These are phyloP conservation scores for Drosophila greeni DNA, from an alignment of 2,888 invertebrate genomes.

Conservation along the genomic window DNA sequence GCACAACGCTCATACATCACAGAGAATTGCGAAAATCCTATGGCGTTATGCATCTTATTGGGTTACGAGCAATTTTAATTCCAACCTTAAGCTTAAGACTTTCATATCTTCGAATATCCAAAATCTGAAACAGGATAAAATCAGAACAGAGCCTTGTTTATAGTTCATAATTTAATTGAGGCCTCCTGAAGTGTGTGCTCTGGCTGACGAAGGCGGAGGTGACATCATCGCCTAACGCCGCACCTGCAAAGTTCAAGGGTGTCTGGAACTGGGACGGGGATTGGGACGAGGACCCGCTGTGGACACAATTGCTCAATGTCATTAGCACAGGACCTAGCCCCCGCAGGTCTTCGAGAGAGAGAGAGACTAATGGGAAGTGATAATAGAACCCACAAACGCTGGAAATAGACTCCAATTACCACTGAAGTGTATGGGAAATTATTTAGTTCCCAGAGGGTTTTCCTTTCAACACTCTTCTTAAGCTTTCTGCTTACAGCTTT, in stretches of 20 bases:
- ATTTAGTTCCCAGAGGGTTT: background rate
- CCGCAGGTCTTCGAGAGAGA: background rate
- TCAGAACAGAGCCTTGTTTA: background rate
- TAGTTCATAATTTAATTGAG: slow-evolving; percentile 12
- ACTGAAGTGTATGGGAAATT: slow-evolving; percentile 1
- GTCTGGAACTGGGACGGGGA: background rate
- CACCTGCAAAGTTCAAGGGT: slow-evolving; percentile 31
- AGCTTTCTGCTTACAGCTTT: background rate
- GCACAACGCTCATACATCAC: background rate
- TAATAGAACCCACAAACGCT: background rate
- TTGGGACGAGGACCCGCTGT: slow-evolving; percentile 3
- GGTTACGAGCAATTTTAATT: too few relatives aligned
- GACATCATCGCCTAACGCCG: slow-evolving; percentile 20
- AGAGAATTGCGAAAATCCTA: background rate
- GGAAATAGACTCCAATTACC: slow-evolving; percentile 11
- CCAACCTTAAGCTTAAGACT: too few relatives aligned
- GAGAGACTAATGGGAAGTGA: background rate
- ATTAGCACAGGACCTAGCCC: slow-evolving; percentile 14
- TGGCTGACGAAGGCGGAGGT: background rate
- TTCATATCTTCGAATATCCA: too few relatives aligned
- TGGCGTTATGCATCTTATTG: background rate
- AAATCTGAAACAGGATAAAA: background rate
- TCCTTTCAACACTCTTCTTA: background rate
- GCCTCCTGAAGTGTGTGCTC: slow-evolving; percentile 1
- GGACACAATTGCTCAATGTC: slow-evolving; percentile 27